Conservation (phyloP, 1,140 invertebrate genomes). For the Grapholita molesta region DNA sequence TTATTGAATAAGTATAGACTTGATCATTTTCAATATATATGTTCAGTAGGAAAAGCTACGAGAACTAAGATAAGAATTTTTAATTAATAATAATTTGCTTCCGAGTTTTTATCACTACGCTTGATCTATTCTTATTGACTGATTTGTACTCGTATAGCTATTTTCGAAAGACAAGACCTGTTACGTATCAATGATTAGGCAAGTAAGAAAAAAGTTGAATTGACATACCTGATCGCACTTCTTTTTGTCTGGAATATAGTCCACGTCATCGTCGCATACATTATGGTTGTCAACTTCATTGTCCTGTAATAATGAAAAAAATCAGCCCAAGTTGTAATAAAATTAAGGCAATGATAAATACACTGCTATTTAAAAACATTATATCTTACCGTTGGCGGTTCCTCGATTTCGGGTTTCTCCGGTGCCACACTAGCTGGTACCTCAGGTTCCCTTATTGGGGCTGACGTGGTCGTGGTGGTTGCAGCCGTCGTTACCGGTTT, state of each 20-base stretch:
- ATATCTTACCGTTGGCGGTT: constrained; percentile 46
- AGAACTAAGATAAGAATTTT: too few species aligned
- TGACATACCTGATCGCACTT: constrained; percentile 57
- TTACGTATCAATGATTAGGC: not conserved
- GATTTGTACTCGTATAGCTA: too few species aligned
- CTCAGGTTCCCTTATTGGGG: constrained; percentile 19
- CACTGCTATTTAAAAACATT: too few species aligned
- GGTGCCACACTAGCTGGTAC: not conserved
- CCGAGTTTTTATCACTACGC: too few species aligned
- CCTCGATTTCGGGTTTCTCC: constrained; percentile 35
- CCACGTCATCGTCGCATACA: constrained; percentile 79
- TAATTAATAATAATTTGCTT: too few species aligned
- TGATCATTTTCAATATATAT: too few species aligned
- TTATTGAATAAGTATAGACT: too few species aligned
- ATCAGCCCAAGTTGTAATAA: too few species aligned
- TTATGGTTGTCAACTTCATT: constrained; percentile 69
- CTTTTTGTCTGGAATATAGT: constrained; percentile 83
- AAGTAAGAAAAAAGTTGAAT: not conserved
- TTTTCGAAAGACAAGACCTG: not conserved
- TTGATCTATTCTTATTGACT: too few species aligned
- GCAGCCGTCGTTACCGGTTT: constrained; percentile 43
- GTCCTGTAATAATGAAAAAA: constrained; percentile 41
- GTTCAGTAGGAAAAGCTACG: too few species aligned
- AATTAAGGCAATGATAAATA: too few species aligned
- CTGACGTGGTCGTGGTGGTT: constrained; percentile 32